Evolutionary conservation across 2,888 invertebrate genomes (phyloP).

Genomic region (Podabrus alpinus): DNA sequence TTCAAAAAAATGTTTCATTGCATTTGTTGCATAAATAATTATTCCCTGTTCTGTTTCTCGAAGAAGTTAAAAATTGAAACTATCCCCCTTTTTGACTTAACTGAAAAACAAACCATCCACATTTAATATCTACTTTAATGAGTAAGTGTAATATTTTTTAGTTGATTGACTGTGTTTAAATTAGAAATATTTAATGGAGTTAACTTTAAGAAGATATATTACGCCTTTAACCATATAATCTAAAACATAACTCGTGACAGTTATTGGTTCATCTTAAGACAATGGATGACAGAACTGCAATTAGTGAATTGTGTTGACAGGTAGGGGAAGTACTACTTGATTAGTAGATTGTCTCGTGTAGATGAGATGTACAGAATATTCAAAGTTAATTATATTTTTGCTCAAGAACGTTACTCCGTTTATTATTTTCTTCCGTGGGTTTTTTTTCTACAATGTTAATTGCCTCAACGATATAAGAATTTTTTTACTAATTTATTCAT

Average conservation of each 20-base stretch:
- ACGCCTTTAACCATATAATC: conserved; percentile 24
- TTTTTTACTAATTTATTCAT: background rate
- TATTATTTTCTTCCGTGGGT: background rate
- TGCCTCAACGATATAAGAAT: background rate
- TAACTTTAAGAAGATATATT: conserved; percentile 9
- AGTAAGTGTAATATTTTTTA: background rate
- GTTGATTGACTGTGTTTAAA: background rate
- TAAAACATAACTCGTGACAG: conserved; percentile 40
- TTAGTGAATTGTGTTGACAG: conserved; percentile 40
- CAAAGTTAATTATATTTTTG: background rate
- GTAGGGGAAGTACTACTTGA: conserved; percentile 25
- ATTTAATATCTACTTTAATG: background rate
- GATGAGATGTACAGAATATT: background rate
- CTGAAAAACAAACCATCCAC: background rate
- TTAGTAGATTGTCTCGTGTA: conserved; percentile 14
- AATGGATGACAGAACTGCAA: conserved; percentile 38
- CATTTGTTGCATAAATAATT: too few species aligned
- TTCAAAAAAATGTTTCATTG: too few species aligned
- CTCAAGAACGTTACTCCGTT: background rate
- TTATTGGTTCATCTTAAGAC: conserved; percentile 44
- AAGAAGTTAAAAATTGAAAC: too few species aligned
- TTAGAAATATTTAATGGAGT: conserved; percentile 1
- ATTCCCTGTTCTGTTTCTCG: too few species aligned
- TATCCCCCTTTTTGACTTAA: too few species aligned
- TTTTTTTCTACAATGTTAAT: background rate